A percentile compares a stretch with the other conserved stretches of the same genome.
Evolutionary conservation across 2,113 vertebrate genomes (phyloP).

Genomic region (Callipepla squamata): DNA sequence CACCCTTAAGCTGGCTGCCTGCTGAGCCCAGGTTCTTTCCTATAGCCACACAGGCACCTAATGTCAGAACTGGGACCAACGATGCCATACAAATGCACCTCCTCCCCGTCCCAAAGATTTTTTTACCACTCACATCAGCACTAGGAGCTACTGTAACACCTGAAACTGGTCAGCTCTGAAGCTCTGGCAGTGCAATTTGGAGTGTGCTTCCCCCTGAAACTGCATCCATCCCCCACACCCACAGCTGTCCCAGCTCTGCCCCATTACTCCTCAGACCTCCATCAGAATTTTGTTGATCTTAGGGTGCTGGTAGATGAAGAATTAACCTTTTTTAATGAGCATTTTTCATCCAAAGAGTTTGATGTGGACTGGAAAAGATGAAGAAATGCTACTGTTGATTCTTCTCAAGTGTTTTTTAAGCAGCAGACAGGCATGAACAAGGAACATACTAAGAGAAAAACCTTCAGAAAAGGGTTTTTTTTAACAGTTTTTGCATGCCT

Average conservation of each 20-base stretch:
- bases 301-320: background rate
- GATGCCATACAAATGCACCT: accelerated
- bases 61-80: accelerated
- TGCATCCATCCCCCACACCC: background rate
- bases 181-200: accelerated
- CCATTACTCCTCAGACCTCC: background rate
- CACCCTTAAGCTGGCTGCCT: background rate
- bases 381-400: background rate
- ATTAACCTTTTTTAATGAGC: background rate
- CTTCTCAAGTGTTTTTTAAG: background rate
- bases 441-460: background rate
- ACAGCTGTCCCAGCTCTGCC: background rate
- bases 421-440: background rate
- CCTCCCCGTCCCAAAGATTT: accelerated
- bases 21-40: background rate
- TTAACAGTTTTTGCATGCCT: background rate
- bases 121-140: accelerated
- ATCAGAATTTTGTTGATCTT: background rate
- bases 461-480: background rate
- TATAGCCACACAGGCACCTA: background rate
- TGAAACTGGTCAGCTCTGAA: background rate
- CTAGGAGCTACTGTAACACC: accelerated
- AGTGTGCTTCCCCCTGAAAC: accelerated
- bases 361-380: background rate
- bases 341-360: background rate